Evolutionary conservation across 1,140 invertebrate species (phyloP), one percentile per base, ranked within the genome.

Genomic region (Ceratina australensis): DNA sequence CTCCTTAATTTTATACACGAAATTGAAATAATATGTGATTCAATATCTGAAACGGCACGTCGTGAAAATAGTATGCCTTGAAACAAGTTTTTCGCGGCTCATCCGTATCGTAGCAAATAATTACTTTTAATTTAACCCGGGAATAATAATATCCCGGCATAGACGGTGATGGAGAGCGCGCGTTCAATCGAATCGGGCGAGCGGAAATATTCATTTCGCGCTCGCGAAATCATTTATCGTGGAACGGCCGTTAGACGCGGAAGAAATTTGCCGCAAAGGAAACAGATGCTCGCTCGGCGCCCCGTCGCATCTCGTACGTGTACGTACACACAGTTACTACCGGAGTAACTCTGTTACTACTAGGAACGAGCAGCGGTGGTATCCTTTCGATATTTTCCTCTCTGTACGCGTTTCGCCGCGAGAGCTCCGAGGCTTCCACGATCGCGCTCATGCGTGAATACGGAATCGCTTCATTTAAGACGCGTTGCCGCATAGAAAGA

Each of bases 381-480:
- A 73, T n/a, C 28, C 65, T 49, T 66, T 67, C 50, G 28, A 61
- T 61, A 72, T 75, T 75, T 75, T 64, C 33, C 33, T 42, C 60
- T 56, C 52, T 75, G 22, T 16, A 50, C 61, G 61, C 22, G 68
- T 75, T 57, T 61, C 33, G 33, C 33, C 33, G 33, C 33, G 33
- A 42, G 71, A 59, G 76, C 28, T 56, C 65, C 69, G 64, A 57
- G 12, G 69, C 59, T 67, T 59, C 79, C 65, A 63, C 75, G 76
- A 82, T 75, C 56, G 69, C 81, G 64, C 76, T 83, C 81, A 83
- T 75, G 81, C 81, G 82, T 80, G 82, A 84, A 84, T 73, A 68
- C 68, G 68, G 81, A 84, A 83, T 84, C 82, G 82, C 78, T 84
- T 84, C 75, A 84, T 84, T 83, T 80, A 71, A 80, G 68, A 56